Evolutionary conservation across 2,113 vertebrate genomes (phyloP), one percentile per base, ranked within the genome.

Genomic region (Pterophyllum scalare): DNA sequence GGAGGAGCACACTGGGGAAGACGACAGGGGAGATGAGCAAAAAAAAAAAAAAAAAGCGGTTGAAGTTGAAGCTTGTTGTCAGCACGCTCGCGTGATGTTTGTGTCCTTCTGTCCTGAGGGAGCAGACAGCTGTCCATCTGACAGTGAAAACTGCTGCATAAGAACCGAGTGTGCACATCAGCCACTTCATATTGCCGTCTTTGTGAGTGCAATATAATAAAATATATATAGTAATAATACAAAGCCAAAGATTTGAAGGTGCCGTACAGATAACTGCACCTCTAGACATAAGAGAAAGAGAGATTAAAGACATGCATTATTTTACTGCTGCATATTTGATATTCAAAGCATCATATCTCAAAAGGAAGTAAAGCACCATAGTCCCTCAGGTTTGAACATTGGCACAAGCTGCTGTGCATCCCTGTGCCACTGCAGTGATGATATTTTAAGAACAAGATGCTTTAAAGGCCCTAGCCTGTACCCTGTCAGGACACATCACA

Each of bases 81-180:
- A 26, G 49, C 12, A 11, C 13, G 38, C 24, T 26, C 52, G 26
- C 28, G 2, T 31, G 57, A 14, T 20, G 5, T 9, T 2, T 9
- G 22, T 65, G 9, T 19, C 11, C 74, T 31, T 19, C 75, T 56
- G 2, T 43, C 35, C 1, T 22, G 8, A 60, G 11, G 31, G 24
- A 20, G 62, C 31, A 46, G 54, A 79, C 67, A 9, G 2, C 26
- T 81, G 81, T 84, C 82, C 86, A 81, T 87, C 26, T 26, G 46
- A 61, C 43, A 24, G 64, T 60, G 38, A 74, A 88, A 79, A 90
- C 9, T 56, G 74, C 88, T 79, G 67, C 65, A 31, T 52, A 52
- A 72, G 65, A 52, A 22, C 60, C 0, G 52, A 75, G 52, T 22
- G 82, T 84, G 83, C 80, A 80, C 64, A 77, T 80, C 70, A 15